Evolutionary conservation across 2,113 vertebrate species (phyloP).

Genomic region (Nerophis lumbriciformis): DNA sequence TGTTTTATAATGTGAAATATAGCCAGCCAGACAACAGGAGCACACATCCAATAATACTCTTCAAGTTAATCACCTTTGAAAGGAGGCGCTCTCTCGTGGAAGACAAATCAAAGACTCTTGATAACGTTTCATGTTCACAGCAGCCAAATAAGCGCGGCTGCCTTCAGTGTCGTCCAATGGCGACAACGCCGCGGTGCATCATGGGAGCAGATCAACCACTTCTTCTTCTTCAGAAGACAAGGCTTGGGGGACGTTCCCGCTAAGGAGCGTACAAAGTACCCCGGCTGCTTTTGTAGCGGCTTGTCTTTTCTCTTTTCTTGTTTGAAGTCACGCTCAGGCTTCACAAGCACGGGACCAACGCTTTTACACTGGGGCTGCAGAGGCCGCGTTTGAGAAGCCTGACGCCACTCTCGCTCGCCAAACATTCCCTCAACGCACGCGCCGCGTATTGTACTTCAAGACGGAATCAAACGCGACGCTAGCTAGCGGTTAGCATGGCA

Average conservation of each 20-base stretch:
- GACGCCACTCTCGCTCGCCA: slow-evolving; percentile 11
- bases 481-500: neutral
- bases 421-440: slow-evolving; percentile 28
- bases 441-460: neutral
- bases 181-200: slow-evolving; percentile 49
- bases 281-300: slow-evolving; percentile 13
- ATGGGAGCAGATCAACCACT: slow-evolving; percentile 39
- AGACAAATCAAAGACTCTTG: slow-evolving; percentile 30
- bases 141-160: slow-evolving; percentile 51
- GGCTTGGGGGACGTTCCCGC: slow-evolving; percentile 54
- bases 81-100: neutral
- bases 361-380: slow-evolving; percentile 18
- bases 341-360: slow-evolving; percentile 25
- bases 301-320: slow-evolving; percentile 11
- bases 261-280: slow-evolving; percentile 52
- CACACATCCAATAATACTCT: no score
- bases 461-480: neutral
- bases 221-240: slow-evolving; percentile 55
- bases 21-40: no score
- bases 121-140: slow-evolving; percentile 31
- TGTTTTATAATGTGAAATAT: no score
- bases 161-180: slow-evolving; percentile 43
- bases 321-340: slow-evolving; percentile 36
- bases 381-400: slow-evolving; percentile 25
- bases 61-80: neutral